phyloP scores from a whole-genome alignment of 2,113 vertebrate genomes.

The Chaetodon auriga region DNA sequence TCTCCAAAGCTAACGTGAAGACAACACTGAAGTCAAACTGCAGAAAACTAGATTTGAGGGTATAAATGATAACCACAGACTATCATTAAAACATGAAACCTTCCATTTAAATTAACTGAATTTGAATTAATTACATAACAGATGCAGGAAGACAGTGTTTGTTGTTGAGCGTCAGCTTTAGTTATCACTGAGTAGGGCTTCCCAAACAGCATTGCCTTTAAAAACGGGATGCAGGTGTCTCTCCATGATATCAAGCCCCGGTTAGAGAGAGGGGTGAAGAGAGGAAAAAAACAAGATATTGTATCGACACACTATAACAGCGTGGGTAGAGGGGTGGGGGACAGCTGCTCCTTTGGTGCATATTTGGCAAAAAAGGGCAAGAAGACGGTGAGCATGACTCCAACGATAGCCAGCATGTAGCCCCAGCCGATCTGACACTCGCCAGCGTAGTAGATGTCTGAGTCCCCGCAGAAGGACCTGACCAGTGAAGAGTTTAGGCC shows the following conservation, averaged over 20 bases:
- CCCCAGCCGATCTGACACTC: slow-evolving; percentile 96
- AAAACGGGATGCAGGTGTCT: slow-evolving; percentile 69
- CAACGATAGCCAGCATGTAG: slow-evolving; percentile 95
- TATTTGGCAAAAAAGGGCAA: slow-evolving; percentile 97
- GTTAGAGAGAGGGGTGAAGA: slow-evolving; percentile 26
- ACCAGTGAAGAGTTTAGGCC: slow-evolving; percentile 92
- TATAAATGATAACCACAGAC: slow-evolving; percentile 17
- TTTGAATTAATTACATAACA: slow-evolving; percentile 49
- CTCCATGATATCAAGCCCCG: slow-evolving; percentile 64
- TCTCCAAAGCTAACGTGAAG: slow-evolving; percentile 36
- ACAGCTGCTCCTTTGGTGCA: slow-evolving; percentile 93
- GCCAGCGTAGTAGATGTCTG: slow-evolving; percentile 92
- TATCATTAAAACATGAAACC: slow-evolving; percentile 41
- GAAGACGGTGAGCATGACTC: slow-evolving; percentile 94
- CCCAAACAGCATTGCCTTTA: slow-evolving; percentile 71
- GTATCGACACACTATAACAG: slow-evolving; percentile 89
- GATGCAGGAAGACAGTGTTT: slow-evolving; percentile 85
- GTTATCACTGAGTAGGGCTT: slow-evolving; percentile 38
- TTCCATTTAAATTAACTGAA: slow-evolving; percentile 24
- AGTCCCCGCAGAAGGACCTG: slow-evolving; percentile 90
- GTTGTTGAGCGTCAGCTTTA: slow-evolving; percentile 76
- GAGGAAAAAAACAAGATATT: background rate
- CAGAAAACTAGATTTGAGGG: slow-evolving; percentile 14
- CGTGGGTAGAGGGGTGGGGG: slow-evolving; percentile 92
- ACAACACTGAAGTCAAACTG: slow-evolving; percentile 23